Percentiles rank a stretch among this genome's conserved stretches.
phyloP scores from a whole-genome alignment of 2,888 invertebrate species.

The Andrena dorsata region DNA sequence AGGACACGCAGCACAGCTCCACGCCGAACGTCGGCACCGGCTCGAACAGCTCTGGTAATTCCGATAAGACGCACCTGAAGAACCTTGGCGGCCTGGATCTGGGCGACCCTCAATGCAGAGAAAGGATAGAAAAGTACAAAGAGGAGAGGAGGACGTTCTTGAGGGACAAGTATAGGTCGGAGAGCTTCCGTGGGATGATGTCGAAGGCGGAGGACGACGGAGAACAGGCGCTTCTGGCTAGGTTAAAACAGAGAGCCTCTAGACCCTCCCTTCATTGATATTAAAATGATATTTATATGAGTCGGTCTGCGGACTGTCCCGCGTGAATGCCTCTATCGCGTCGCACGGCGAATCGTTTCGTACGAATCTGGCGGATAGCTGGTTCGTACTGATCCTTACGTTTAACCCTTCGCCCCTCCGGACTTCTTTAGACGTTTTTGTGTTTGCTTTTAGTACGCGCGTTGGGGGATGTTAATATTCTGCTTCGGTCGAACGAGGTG shows the following conservation, averaged over 20 bases:
- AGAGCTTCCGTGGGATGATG: conserved; percentile 89
- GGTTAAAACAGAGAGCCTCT: conserved; percentile 86
- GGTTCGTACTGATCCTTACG: conserved; percentile 35
- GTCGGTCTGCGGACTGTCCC: conserved; percentile 32
- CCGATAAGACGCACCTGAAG: conserved; percentile 76
- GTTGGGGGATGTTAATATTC: neutral
- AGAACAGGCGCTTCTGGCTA: conserved; percentile 82
- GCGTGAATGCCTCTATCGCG: conserved; percentile 29
- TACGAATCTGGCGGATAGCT: conserved; percentile 48
- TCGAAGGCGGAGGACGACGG: conserved; percentile 81
- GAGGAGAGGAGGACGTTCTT: conserved; percentile 94
- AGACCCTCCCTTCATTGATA: conserved; percentile 83
- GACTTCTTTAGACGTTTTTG: neutral
- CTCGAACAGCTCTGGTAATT: conserved; percentile 65
- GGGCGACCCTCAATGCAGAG: conserved; percentile 86
- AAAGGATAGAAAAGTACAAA: conserved; percentile 95
- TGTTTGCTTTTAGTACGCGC: neutral
- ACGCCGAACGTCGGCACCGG: conserved; percentile 81
- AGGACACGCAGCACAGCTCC: conserved; percentile 80
- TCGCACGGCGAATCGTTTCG: conserved; percentile 40
- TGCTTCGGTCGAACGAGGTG: neutral
- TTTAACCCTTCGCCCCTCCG: conserved; percentile 53
- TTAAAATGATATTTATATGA: conserved; percentile 73
- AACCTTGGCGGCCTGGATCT: conserved; percentile 82
- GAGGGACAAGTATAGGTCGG: conserved; percentile 94